These are phyloP conservation scores for Poecilobothrus nobilitatus DNA, from an alignment of 2,888 invertebrate species.

Conservation along the genomic window DNA sequence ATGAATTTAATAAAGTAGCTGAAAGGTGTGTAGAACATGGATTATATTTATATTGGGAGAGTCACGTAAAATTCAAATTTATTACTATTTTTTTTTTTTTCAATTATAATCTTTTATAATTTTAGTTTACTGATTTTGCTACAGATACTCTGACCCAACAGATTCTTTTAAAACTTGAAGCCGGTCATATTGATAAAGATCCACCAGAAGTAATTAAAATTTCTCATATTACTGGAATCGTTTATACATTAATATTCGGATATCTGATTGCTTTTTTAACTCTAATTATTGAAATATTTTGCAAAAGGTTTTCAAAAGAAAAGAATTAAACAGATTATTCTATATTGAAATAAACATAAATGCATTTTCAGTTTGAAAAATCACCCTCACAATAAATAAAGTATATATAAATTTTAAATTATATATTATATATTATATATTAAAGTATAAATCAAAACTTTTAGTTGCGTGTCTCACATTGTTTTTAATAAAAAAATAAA, in stretches of 20 bases:
- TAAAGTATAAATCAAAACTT: too few species aligned
- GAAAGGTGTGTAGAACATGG: background rate
- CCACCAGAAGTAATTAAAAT: conserved; percentile 32
- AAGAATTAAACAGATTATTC: too few species aligned
- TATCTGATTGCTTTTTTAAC: conserved; percentile 27
- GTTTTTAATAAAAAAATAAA: too few species aligned
- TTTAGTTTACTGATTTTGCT: conserved; percentile 27
- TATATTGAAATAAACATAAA: too few species aligned
- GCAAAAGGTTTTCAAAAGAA: background rate
- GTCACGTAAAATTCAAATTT: background rate
- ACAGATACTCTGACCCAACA: conserved; percentile 32
- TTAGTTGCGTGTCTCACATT: too few species aligned
- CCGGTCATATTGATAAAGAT: conserved; percentile 28
- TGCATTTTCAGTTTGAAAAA: too few species aligned
- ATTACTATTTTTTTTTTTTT: too few species aligned
- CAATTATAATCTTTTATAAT: conserved; percentile 21
- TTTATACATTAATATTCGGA: conserved; percentile 35
- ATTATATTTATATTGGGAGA: background rate
- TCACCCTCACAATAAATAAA: too few species aligned
- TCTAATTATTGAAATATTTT: conserved; percentile 29
- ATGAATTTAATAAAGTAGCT: background rate
- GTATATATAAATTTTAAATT: too few species aligned
- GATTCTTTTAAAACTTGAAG: conserved; percentile 28
- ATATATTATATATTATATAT: too few species aligned
- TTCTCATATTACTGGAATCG: conserved; percentile 36